Percentiles rank a stretch among this genome's conserved stretches.
Conservation (phyloP, 2,888 invertebrate species). For the Globia sparganii region DNA sequence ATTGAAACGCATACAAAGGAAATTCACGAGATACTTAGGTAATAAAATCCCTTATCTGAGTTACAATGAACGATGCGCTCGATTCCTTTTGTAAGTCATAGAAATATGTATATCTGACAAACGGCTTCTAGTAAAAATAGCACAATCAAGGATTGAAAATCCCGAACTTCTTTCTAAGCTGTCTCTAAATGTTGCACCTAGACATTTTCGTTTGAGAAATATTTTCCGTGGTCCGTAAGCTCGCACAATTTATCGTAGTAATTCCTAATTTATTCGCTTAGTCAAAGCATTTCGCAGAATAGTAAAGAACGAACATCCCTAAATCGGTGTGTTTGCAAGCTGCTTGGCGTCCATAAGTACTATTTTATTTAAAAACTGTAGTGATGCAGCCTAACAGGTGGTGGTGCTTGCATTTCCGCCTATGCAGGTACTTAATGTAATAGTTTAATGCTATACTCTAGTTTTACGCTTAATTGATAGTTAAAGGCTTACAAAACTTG, state of each 20-base stretch:
- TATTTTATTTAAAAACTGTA: neutral
- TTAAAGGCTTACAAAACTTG: neutral
- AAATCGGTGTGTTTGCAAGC: neutral
- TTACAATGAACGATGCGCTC: neutral
- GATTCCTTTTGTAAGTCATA: neutral
- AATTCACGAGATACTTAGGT: neutral
- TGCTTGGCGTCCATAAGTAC: neutral
- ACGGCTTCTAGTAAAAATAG: neutral
- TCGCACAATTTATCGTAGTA: neutral
- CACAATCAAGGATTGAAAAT: neutral
- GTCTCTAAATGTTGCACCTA: neutral
- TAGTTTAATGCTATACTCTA: no score
- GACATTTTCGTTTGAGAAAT: neutral
- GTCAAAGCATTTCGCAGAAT: neutral
- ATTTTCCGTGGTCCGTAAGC: neutral
- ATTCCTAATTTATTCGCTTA: neutral
- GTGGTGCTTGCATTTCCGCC: neutral
- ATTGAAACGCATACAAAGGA: neutral
- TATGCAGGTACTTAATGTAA: no score
- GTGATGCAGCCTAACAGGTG: neutral
- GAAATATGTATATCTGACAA: neutral
- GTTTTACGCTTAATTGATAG: no score
- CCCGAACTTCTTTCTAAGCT: neutral
- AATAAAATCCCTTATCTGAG: neutral
- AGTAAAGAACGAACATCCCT: neutral